Base-by-base conservation (phyloP, 2,113 vertebrate species). In the Channa maculata region DNA sequence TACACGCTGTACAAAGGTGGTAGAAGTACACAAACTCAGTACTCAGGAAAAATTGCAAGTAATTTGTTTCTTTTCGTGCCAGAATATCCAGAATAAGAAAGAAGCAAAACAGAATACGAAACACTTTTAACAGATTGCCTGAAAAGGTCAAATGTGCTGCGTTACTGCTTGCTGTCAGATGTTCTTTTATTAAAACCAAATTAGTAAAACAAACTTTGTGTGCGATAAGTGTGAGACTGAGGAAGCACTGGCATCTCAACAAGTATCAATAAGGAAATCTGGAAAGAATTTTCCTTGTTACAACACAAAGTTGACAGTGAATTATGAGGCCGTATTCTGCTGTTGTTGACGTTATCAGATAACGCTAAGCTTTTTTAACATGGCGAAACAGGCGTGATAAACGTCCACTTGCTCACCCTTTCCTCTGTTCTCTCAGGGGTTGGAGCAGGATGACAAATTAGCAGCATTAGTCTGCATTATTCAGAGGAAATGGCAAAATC, bases 241-340 rank as follows among this genome's bases (percentile, higher is more conserved):
- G 58, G 43, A 83, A 57, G 77, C 82, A 60, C 65, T 89, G 88
- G 85, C 84, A 37, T 73, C 75, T 83, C 55, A 14, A 67, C 68
- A 76, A 84, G 75, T 76, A 84, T 75, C 86, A 90, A 86, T 53
- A 57, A 81, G 61, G 50, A 75, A 92, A 92, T 91, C 86, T 93
- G 90, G 85, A 64, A 85, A 70, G 79, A 90, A 90, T 94, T 90
- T 92, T 77, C 65, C 46, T 90, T 73, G 88, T 91, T 87, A 90
- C 71, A 81, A 88, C 43, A 50, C 24, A 85, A 80, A 65, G 65
- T 77, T 77, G 85, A 68, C 65, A 55, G 51, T 90, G 88, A 92
- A 91, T 92, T 90, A 91, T 89, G 9, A 60, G 75, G 48, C 38
- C 58, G 65, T 46, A 37, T 72, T 82, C 72, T 75, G 72, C 69